These are phyloP conservation scores for Riptortus pedestris DNA, from an alignment of 1,140 invertebrate genomes.

Conservation along the genomic window DNA sequence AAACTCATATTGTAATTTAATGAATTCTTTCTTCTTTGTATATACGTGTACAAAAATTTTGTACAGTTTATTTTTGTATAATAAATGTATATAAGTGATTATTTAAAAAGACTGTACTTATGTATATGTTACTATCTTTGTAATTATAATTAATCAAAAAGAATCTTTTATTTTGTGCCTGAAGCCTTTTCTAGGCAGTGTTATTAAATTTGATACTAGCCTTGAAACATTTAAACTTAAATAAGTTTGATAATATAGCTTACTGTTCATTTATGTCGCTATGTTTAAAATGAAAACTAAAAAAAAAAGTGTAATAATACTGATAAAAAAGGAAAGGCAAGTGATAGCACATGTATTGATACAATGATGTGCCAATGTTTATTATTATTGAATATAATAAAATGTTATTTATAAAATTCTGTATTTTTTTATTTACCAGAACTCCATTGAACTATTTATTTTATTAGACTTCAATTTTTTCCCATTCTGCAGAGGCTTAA, in stretches of 20 bases:
- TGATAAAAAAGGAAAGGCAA: no score
- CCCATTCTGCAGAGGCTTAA: no score
- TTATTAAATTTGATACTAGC: not conserved
- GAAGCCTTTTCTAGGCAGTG: not conserved
- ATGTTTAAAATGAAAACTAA: conserved; percentile 16
- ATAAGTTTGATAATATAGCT: not conserved
- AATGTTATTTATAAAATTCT: conserved; percentile 10
- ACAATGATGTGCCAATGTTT: conserved; percentile 25
- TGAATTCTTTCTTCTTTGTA: conserved; percentile 22
- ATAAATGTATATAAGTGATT: conserved; percentile 14
- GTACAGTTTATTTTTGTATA: conserved; percentile 20
- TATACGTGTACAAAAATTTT: conserved; percentile 20
- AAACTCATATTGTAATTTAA: conserved; percentile 20
- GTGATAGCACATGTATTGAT: conserved; percentile 24
- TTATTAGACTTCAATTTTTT: no score
- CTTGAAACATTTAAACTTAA: not conserved
- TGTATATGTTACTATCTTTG: conserved; percentile 20
- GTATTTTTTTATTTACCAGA: not conserved
- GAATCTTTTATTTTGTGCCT: not conserved
- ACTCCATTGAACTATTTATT: no score
- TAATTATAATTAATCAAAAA: conserved; percentile 5
- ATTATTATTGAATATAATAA: conserved; percentile 12
- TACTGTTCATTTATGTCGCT: not conserved
- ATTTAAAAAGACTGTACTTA: conserved; percentile 29
- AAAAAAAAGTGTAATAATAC: no score